Evolutionary conservation across 2,113 vertebrate species (phyloP).

Genomic region (Siniperca knerii): DNA sequence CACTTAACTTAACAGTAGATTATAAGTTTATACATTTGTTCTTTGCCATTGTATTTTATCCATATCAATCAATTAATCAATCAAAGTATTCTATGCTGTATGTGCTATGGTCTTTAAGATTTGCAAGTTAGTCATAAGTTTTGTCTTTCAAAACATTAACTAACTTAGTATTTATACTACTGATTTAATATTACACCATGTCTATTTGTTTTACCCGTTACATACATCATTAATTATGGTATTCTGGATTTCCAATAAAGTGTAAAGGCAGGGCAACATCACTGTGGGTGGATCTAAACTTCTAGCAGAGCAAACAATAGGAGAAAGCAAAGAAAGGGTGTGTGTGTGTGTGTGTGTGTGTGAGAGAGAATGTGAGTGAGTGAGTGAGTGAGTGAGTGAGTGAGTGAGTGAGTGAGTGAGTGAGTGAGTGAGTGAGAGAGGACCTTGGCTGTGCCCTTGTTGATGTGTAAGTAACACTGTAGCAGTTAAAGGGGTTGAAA

Average conservation of each 20-base stretch:
- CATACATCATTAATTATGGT: neutral
- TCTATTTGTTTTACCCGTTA: neutral
- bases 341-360: neutral
- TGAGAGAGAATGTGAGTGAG: no score
- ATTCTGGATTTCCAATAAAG: constrained; percentile 5
- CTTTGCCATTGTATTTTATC: neutral
- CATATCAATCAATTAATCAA: neutral
- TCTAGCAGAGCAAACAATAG: constrained; percentile 56
- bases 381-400: no score
- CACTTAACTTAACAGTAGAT: neutral
- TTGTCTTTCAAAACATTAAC: neutral
- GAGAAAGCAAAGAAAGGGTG: constrained; percentile 48
- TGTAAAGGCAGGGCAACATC: neutral
- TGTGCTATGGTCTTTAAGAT: neutral
- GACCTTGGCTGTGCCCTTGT: constrained; percentile 76
- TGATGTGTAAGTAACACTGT: constrained; percentile 78
- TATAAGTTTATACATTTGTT: neutral
- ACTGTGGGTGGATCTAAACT: constrained; percentile 24
- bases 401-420: neutral
- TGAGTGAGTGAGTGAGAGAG: neutral
- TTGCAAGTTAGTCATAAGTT: no score
- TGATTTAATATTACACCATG: neutral
- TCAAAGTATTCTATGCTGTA: neutral
- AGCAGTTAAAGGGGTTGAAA: constrained; percentile 68
- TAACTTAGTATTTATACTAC: neutral